Conservation (phyloP, 2,888 invertebrate species). For the Meiosimyza decipiens region DNA sequence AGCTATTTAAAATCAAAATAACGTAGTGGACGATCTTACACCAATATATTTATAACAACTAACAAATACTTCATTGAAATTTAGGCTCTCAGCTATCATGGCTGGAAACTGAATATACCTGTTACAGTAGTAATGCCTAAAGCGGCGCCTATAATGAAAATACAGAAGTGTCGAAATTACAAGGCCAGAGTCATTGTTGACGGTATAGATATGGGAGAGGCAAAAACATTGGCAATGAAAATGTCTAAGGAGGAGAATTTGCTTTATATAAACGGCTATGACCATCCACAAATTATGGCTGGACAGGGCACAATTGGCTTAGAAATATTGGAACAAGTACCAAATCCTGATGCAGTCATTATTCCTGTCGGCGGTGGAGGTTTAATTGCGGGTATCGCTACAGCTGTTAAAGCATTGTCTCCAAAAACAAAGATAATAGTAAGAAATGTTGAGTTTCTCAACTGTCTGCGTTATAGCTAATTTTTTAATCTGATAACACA, state of each 20-base stretch:
- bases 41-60: not conserved
- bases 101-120: conserved; percentile 75
- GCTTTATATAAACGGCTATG: conserved; percentile 93
- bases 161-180: conserved; percentile 85
- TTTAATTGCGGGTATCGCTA: conserved; percentile 88
- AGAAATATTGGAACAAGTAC: conserved; percentile 91
- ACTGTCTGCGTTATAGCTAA: not conserved
- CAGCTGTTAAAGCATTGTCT: conserved; percentile 87
- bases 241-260: conserved; percentile 77
- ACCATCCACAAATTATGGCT: conserved; percentile 94
- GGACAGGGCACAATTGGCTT: conserved; percentile 95
- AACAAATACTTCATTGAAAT: not conserved
- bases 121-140: conserved; percentile 95
- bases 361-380: conserved; percentile 94
- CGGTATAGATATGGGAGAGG: conserved; percentile 86
- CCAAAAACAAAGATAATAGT: conserved; percentile 89
- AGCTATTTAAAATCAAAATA: not conserved
- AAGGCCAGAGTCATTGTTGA: conserved; percentile 82
- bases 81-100: conserved; percentile 79
- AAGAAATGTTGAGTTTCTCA: conserved; percentile 61
- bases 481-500: not conserved
- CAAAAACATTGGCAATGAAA: conserved; percentile 82
- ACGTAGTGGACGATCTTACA: not conserved
- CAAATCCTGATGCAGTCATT: conserved; percentile 87
- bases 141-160: conserved; percentile 95